Conservation (phyloP, 2,797 vertebrate species). For the Taenioides sp. region DNA sequence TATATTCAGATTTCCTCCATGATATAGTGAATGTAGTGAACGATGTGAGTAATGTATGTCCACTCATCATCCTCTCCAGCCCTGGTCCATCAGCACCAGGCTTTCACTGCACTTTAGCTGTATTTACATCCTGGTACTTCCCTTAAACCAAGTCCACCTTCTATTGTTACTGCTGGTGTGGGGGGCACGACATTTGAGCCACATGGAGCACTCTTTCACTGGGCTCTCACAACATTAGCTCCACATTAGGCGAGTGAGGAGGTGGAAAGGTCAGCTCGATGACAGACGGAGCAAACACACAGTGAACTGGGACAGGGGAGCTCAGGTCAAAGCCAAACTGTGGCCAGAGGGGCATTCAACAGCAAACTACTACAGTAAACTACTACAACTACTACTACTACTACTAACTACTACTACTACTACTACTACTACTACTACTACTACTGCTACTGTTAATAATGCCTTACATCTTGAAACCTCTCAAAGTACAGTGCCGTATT, state of each 20-base stretch:
- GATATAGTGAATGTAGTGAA: not conserved
- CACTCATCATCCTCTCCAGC: conserved; percentile 29
- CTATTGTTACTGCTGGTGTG: conserved; percentile 58
- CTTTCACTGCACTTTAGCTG: conserved; percentile 27
- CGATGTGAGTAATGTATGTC: conserved; percentile 12
- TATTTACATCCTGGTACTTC: conserved; percentile 68
- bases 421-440: no score
- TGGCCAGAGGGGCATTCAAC: not conserved
- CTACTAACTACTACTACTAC: no score
- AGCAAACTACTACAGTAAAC: not conserved
- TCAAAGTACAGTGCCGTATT: no score
- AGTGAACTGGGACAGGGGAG: conserved; percentile 5
- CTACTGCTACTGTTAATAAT: no score
- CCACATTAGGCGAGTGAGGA: conserved; percentile 18
- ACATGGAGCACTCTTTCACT: conserved; percentile 44
- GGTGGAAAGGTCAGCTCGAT: conserved; percentile 52
- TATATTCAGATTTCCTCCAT: not conserved
- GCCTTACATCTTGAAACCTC: no score
- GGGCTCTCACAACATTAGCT: conserved; percentile 40
- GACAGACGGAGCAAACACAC: conserved; percentile 43
- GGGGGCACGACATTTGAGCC: conserved; percentile 56
- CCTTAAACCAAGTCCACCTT: conserved; percentile 52
- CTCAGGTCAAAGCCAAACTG: not conserved
- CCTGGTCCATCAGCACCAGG: conserved; percentile 43
- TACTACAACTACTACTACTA: no score